Conservation (phyloP, 2,113 vertebrate species). For the Copsychus sechellarum region DNA sequence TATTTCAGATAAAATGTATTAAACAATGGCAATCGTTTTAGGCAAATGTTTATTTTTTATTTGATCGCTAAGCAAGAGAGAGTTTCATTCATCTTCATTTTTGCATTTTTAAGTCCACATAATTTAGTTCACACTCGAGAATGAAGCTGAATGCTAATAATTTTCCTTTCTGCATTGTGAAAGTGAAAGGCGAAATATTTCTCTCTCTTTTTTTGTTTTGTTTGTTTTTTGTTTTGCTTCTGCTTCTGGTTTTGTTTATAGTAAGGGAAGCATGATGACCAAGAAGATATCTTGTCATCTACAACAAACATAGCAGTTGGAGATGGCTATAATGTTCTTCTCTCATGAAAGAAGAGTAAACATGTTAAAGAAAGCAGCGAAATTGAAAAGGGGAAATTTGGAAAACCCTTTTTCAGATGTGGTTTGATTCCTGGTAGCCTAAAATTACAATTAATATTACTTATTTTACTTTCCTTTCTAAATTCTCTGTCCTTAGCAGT, state of each 20-base stretch:
- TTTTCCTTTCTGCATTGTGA: constrained; percentile 58
- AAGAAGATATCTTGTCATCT: background rate
- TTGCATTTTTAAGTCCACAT: constrained; percentile 66
- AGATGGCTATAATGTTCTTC: background rate
- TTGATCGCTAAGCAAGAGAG: constrained; percentile 50
- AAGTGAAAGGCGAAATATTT: constrained; percentile 41
- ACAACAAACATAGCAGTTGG: background rate
- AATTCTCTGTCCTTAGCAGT: background rate
- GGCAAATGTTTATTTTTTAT: constrained; percentile 67
- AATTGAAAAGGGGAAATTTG: background rate
- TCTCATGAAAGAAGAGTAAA: background rate
- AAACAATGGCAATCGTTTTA: constrained; percentile 54
- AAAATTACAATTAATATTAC: background rate
- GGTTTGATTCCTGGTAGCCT: background rate
- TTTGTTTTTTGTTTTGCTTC: background rate
- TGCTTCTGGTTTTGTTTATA: background rate
- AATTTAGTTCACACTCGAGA: constrained; percentile 61
- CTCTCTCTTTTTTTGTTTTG: background rate
- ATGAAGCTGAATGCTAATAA: constrained; percentile 59
- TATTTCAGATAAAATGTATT: constrained; percentile 59
- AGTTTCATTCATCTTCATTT: constrained; percentile 73
- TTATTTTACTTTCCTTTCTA: background rate
- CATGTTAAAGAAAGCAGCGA: background rate
- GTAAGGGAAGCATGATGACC: background rate
- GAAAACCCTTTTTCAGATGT: background rate